Evolutionary conservation across 2,797 vertebrate species (phyloP), one percentile per base, ranked within the genome.

Genomic region (Catostomus latipinnis): DNA sequence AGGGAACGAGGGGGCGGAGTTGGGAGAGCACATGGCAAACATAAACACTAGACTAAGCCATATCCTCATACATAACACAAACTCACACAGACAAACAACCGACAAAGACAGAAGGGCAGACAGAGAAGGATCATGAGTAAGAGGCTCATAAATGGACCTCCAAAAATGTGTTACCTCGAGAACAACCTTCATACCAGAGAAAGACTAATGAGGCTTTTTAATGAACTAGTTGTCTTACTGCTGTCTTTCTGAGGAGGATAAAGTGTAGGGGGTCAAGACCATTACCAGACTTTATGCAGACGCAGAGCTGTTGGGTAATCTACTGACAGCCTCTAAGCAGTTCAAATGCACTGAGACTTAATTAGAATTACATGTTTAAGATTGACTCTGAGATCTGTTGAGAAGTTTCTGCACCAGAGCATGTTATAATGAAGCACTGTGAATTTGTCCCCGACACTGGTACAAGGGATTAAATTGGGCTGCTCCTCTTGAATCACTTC

Each of bases 121-220:
- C 34, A 34, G 34, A 34, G 34, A 34, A 34, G 34, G 34, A 34
- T 34, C 34, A 34, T 34, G 34, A 4, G 34, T 34, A 34, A 79
- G 76, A 71, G 66, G 52, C 60, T 75, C 62, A 58, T 80, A 80
- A 80, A 71, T 80, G 77, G 53, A 71, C 54, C 53, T 80, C 66
- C 57, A 46, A 67, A 80, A 76, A 72, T 18, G 63, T 65, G 57
- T 80, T 71, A 76, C 67, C 57, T 79, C 52, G 53, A 76, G 72
- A 82, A 80, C 57, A 62, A 77, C 71, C 63, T 34, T 76, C 73
- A 76, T 73, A 71, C 67, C 68, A 76, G 45, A 69, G 75, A 72
- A 70, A 81, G 67, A 68, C 68, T 83, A 83, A 83, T 79, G 81
- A 85, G 84, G 71, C 71, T 5, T 65, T 81, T 83, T 85, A 83